Base-by-base conservation (phyloP, 2,888 invertebrate genomes). In the Drosophila quinaria region DNA sequence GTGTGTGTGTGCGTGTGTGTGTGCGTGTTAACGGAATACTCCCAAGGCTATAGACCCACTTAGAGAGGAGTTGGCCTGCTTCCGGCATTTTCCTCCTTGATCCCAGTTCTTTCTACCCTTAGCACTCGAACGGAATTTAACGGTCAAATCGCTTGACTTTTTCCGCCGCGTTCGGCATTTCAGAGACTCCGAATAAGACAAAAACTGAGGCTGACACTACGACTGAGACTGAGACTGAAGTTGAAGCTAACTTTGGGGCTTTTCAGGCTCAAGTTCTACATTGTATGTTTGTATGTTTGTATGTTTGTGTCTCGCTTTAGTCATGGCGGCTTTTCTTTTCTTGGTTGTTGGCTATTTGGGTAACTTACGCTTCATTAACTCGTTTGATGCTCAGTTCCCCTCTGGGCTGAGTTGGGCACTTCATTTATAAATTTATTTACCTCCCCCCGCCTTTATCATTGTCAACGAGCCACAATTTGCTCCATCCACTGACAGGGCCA, bases 71-170 rank as follows among this genome's bases (percentile, higher is more conserved):
- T 39, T 76, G 60, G 22, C 46, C 17, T 51, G 59, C 49, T 55
- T 78, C 55, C 65, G 56, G 74, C 42, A 19, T 19, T 35, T 35
- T 17, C 5, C 44, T 50, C 22, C 51, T 44, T 35, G 11, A 46
- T 49, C 42, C n/a, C 59, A 15, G 35, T n/a, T 37, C 19, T 31
- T 6, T 11, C 25, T 2, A n/a, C 42, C 49, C 49, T 54, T 47
- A 46, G 51, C 54, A 44, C 60, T 74, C 59, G 29, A 69, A 63
- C 67, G 76, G 76, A 85, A 79, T 81, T 85, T 76, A 77, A 82
- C 83, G 86, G 77, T 84, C 83, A 88, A 88, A 82, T 86, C 89
- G 74, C 78, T 84, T 88, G 86, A 86, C 89, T 88, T 88, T 81
- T 80, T 73, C 58, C 67, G 62, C 63, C 56, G 65, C 54, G 55